Base-by-base conservation (phyloP, 2,888 invertebrate species). In the Pterobdella sp. region DNA sequence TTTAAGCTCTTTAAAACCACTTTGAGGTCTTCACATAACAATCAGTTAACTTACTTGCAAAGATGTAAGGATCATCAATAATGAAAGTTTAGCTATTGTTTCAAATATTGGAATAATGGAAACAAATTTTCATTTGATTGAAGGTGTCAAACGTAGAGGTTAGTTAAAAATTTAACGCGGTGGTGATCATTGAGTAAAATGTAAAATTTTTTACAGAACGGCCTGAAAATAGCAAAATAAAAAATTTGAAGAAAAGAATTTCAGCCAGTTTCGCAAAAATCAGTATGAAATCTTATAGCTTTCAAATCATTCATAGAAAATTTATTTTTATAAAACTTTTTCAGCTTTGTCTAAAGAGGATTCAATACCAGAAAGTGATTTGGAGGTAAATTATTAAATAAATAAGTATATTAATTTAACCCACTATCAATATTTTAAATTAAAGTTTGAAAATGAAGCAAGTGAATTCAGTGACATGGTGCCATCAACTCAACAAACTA, bases 201-300 rank as follows among this genome's bases (percentile, higher is more conserved):
- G n/a, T n/a, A n/a, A n/a, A n/a, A n/a, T n/a, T n/a, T n/a, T n/a
- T 22, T 56, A 22, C 60, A 56, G 60, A n/a, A 22, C 18, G 60
- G 26, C 60, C 60, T 56, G 60, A 7, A 18, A 56, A 56, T 22
- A 56, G 60, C 56, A 73, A 72, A 64, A 56, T 76, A 22, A 72
- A 74, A 72, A 74, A 75, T 64, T 73, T 76, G 37, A 72, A 73
- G 42, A 37, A 72, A 71, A 68, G 76, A 66, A 72, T 76, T 18
- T 76, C 76, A 10, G 76, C 76, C 2, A 76, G 75, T 42, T 76
- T 76, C 56, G 74, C 75, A 22, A 69, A 74, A 68, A 67, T 76
- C 29, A 72, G 76, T 76, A 60, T 74, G 75, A 35, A 66, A 18
- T 35, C 1, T 29, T n/a, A 31, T 67, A 56, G 42, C 65, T 18